Percentiles rank a stretch among this genome's conserved stretches.
Conservation (phyloP, 2,797 vertebrate species). For the Oryzias sinensis region DNA sequence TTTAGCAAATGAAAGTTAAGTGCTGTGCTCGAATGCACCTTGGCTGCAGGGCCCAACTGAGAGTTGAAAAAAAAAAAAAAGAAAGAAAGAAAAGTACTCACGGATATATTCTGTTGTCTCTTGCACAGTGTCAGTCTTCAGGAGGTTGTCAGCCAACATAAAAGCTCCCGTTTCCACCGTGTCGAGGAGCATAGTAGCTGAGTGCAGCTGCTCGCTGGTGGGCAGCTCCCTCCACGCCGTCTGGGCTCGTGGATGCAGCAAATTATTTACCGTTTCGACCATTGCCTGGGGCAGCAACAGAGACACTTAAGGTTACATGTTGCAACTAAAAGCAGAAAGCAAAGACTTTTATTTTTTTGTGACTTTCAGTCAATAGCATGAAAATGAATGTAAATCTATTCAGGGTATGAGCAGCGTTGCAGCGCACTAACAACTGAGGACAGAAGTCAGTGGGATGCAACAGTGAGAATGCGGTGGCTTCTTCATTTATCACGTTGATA, state of each 20-base stretch:
- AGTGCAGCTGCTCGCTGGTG: constrained; percentile 88
- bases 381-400: constrained; percentile 44
- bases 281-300: constrained; percentile 84
- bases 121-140: constrained; percentile 97
- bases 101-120: constrained; percentile 96
- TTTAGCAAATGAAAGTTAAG: constrained; percentile 35
- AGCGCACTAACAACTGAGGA: constrained; percentile 19
- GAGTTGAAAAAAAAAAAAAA: constrained; percentile 2
- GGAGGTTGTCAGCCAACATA: constrained; percentile 96
- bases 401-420: constrained; percentile 10
- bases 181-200: constrained; percentile 94
- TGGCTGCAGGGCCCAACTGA: constrained; percentile 10
- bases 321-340: constrained; percentile 22
- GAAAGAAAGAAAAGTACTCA: constrained; percentile 74
- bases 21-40: constrained; percentile 44
- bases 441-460: constrained; percentile 44
- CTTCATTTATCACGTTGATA: constrained; percentile 56
- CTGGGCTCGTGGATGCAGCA: constrained; percentile 91
- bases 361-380: constrained; percentile 22
- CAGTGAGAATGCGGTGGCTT: constrained; percentile 28
- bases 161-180: constrained; percentile 97
- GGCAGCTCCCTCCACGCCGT: constrained; percentile 91
- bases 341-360: constrained; percentile 9
- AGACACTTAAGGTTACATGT: constrained; percentile 53
- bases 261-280: constrained; percentile 98